Evolutionary conservation across 2,113 vertebrate species (phyloP), one percentile per base, ranked within the genome.

Genomic region (Xenopus laevis): DNA sequence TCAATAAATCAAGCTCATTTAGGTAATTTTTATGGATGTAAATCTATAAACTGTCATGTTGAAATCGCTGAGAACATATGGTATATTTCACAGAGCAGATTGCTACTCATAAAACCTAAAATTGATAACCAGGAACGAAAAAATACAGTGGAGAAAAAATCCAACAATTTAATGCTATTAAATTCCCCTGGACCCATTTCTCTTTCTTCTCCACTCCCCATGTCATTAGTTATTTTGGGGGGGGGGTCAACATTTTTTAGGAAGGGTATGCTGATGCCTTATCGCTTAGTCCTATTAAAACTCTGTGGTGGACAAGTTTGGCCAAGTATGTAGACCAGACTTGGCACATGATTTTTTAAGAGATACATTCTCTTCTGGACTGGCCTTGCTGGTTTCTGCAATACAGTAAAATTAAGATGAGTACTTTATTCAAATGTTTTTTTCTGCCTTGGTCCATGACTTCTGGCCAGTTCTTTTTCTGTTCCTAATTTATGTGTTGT

Each of bases 91-190:
- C 93, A 91, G 91, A 95, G 85, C 94, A 95, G 93, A 95, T 93
- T 95, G 93, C 90, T 91, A 93, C 94, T 93, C 93, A 93, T 95
- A 93, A 95, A 94, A 93, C 92, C 93, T 94, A 93, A 94, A 95
- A 95, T 95, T 94, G 95, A 95, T 94, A 94, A 93, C 93, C 92
- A 90, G 89, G 87, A 84, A 89, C 87, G 89, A 88, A 89, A 89
- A 91, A 90, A 91, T 93, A 92, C 89, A 93, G 83, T 50, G 87
- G 87, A 92, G 92, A 94, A 91, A 91, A 86, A 89, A 90, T 86
- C 86, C 91, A 90, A 86, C 89, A 88, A 63, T 76, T 77, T 70
- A 77, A 64, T 70, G 53, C 66, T 33, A 45, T 77, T 2, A 63
- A 70, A 64, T 77, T 68, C 47, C 60, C 66, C 18, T 44, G 46